Conservation (phyloP, 2,113 vertebrate species). For the Cyprinodon tularosa region DNA sequence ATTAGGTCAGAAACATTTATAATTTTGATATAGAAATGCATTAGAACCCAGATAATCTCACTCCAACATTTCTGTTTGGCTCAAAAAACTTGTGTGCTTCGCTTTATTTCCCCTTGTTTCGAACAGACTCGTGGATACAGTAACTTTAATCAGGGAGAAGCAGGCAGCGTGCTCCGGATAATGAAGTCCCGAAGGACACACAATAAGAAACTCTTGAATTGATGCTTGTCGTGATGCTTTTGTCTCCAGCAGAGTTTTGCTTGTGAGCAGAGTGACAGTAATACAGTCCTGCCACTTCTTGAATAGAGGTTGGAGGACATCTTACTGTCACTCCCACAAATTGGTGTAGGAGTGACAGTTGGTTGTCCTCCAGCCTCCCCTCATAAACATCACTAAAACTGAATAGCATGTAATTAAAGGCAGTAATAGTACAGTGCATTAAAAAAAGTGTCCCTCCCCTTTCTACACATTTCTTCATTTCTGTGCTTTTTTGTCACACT, state of each 20-base stretch:
- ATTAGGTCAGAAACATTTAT: too few species aligned
- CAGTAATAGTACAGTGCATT: neutral
- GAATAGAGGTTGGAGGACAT: conserved; percentile 59
- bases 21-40: too few species aligned
- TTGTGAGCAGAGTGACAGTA: conserved; percentile 62
- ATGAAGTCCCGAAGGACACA: conserved; percentile 36
- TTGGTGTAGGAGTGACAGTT: conserved; percentile 55
- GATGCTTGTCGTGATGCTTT: conserved; percentile 33
- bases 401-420: conserved; percentile 3
- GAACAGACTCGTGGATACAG: conserved; percentile 14
- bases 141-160: conserved; percentile 36
- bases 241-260: conserved; percentile 47
- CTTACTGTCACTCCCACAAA: conserved; percentile 55
- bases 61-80: neutral
- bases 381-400: neutral
- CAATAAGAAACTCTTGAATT: conserved; percentile 35
- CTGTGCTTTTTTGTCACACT: neutral
- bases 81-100: neutral
- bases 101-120: conserved; percentile 7
- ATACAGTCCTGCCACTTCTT: conserved; percentile 61
- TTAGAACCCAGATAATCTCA: neutral
- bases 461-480: neutral
- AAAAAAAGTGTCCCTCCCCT: neutral
- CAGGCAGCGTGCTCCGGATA: conserved; percentile 29
- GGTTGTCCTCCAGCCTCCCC: conserved; percentile 40